Evolutionary conservation across 1,140 invertebrate species (phyloP), one percentile per base, ranked within the genome.

Genomic region (Ceratina australensis): DNA sequence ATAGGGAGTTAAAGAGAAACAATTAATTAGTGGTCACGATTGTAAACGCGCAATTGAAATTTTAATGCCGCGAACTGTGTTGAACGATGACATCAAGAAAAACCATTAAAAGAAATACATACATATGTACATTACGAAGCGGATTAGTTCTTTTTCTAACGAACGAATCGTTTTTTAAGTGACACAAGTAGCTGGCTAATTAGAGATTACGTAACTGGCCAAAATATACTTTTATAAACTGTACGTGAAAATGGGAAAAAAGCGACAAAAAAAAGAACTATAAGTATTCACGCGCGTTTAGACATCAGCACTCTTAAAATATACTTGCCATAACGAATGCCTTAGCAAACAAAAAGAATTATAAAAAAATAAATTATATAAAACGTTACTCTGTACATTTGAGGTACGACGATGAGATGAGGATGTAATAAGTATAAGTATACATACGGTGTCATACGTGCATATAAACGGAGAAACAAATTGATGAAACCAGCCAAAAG

Each of bases 321-420:
- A 85, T 85, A 85, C 83, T 85, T 84, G 83, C 83, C 83, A 85
- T 84, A 79, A 84, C 75, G 76, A 85, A 85, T 85, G 83, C 83
- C 83, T 85, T 85, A 85, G 83, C 79, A 76, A 79, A 77, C 50
- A 77, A 76, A 76, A 69, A 76, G 66, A 59, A 69, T 47, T 42
- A 71, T 69, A 57, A 69, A 69, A n/a, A 76, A 79, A 61, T 71
- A 61, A 71, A 76, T 61, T 60, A 50, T 47, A 50, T 47, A 52
- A 61, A 84, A 80, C 75, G 69, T 84, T 84, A 85, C 65, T 16
- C 26, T 84, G 78, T 85, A 85, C 83, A 84, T 84, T n/a, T 84
- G 73, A 78, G 59, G 49, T 84, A 71, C 61, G 82, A 26, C 49
- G 56, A 50, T 7, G 66, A 16, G 57, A 10, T n/a, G 61, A 80